Evolutionary conservation across 2,888 invertebrate genomes (phyloP), one percentile per base, ranked within the genome.

Genomic region (Unio pictorum): DNA sequence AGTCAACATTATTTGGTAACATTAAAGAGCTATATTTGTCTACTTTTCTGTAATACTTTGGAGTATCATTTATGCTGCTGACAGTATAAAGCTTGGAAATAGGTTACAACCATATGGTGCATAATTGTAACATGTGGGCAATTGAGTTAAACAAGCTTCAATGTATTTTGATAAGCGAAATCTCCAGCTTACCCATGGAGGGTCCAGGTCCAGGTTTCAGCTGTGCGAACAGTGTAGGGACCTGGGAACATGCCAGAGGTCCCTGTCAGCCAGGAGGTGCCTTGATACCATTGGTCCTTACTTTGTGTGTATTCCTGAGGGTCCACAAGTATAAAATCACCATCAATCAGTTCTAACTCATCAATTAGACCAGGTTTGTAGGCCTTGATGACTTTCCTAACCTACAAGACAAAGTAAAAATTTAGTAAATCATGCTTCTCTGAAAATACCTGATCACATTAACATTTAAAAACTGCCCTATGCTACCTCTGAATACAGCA

Each of bases 181-280:
- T 23, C 20, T 18, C 61, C 45, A 30, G 61, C 68, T 72, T 72
- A 90, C 90, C 88, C 93, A 84, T 97, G 96, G 66, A 96, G 89
- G 20, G 96, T 96, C 97, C 97, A 97, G 5, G 96, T 95, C 91
- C 96, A 96, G 0, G 95, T 95, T 89, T 96, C 96, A 0, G 96
- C 94, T 0, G 95, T 95, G 61, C 95, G 93, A 86, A 94, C 93
- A 0, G 95, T 95, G 84, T 95, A 96, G 87, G 95, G 94, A 62
- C 94, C 93, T 0, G 96, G 96, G 81, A 96, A 91, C 86, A 93
- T 93, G 1, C 96, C 96, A 70, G 93, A 93, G 82, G 93, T 93
- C 89, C 94, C 95, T 65, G 95, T 95, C 57, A 95, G 90, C 95
- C 95, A 95, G 0, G 95, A 95, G 30, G 93, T 93, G 54, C 96